phyloP scores from a whole-genome alignment of 2,113 vertebrate species.

The Vanacampus margaritifer region DNA sequence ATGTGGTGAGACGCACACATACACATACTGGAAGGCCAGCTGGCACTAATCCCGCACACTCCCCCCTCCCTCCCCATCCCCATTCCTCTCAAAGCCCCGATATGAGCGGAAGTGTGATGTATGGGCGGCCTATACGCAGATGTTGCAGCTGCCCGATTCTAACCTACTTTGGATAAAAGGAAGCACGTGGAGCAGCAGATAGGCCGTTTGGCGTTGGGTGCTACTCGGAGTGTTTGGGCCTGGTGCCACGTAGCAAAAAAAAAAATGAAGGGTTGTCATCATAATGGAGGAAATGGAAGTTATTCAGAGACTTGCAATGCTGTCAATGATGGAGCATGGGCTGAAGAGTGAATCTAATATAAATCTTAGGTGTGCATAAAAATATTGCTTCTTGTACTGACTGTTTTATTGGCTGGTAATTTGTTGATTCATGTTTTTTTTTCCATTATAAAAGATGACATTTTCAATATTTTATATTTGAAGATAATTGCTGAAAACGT shows the following conservation, averaged over 20 bases:
- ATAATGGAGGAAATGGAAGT: constrained; percentile 7
- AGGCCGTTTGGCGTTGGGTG: neutral
- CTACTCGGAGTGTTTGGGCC: constrained; percentile 11
- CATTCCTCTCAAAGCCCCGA: constrained; percentile 25
- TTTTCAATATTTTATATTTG: no score
- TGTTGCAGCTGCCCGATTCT: constrained; percentile 35
- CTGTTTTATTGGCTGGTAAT: neutral
- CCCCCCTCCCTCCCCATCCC: constrained; percentile 2
- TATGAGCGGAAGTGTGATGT: constrained; percentile 38
- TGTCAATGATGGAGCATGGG: neutral
- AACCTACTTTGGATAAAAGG: constrained; percentile 37
- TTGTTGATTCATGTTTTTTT: no score
- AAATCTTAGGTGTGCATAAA: neutral
- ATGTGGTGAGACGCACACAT: constrained; percentile 27
- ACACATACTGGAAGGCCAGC: constrained; percentile 25
- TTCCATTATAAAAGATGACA: no score
- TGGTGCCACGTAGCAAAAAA: constrained; percentile 10
- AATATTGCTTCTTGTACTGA: neutral
- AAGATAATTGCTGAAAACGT: no score
- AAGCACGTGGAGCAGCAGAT: constrained; percentile 2
- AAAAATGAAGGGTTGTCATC: constrained; percentile 5
- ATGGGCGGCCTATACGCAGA: constrained; percentile 34
- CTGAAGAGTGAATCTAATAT: neutral
- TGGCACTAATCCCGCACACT: constrained; percentile 51
- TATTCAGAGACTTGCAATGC: neutral